phyloP scores from a whole-genome alignment of 2,888 invertebrate species.

The Drosophila meridionalis region DNA sequence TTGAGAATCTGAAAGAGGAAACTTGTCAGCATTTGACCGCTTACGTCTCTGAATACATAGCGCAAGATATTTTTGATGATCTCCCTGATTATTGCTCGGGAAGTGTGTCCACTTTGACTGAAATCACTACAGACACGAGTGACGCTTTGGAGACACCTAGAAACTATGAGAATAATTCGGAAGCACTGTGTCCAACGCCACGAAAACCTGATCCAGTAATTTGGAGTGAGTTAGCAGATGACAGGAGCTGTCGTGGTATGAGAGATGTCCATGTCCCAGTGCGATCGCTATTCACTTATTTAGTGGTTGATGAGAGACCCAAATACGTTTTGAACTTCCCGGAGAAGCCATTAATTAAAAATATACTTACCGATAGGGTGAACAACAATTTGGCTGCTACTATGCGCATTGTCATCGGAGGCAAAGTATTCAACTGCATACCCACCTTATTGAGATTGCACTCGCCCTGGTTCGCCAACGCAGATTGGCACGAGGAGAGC shows the following conservation, averaged over 20 bases:
- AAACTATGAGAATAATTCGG: neutral
- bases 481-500: slow-evolving; percentile 3
- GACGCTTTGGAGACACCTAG: too few species aligned
- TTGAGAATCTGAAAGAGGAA: neutral
- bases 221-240: neutral
- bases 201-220: neutral
- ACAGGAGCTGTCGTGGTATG: accelerated
- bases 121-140: neutral
- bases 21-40: neutral
- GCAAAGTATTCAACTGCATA: slow-evolving; percentile 17
- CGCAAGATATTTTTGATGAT: neutral
- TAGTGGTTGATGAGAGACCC: neutral
- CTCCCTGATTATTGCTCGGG: too few species aligned
- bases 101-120: too few species aligned
- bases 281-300: neutral
- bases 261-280: neutral
- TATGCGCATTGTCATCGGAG: slow-evolving; percentile 13
- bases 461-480: slow-evolving; percentile 34
- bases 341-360: accelerated
- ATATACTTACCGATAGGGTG: neutral
- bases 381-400: slow-evolving; percentile 18
- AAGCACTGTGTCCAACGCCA: too few species aligned
- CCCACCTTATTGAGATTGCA: slow-evolving; percentile 16
- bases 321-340: neutral
- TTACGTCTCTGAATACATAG: neutral